Conservation (phyloP, 2,797 vertebrate species). For the Limnodromus scolopaceus region DNA sequence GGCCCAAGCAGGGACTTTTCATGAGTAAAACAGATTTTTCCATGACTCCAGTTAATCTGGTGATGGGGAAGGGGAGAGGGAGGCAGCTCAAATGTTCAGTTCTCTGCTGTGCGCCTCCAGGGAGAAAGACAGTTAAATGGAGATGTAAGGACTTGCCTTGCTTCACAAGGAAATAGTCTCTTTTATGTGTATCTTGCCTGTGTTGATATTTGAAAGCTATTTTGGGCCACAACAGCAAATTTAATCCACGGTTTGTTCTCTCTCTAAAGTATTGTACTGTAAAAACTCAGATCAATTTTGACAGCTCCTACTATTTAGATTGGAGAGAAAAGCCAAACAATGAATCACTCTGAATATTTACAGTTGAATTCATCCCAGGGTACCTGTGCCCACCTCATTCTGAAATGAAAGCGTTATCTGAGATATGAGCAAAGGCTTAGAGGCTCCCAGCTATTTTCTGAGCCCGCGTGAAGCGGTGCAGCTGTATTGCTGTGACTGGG, state of each 20-base stretch:
- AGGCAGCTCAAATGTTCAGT: neutral
- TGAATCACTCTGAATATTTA: constrained; percentile 71
- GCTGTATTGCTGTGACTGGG: neutral
- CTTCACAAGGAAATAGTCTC: constrained; percentile 53
- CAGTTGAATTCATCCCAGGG: constrained; percentile 64
- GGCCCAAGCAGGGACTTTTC: neutral
- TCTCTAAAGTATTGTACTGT: constrained; percentile 53
- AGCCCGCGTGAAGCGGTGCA: neutral
- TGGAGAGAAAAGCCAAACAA: constrained; percentile 67
- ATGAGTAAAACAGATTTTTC: neutral
- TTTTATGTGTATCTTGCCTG: constrained; percentile 62
- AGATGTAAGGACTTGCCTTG: constrained; percentile 59
- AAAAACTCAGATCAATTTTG: constrained; percentile 71
- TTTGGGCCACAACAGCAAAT: constrained; percentile 67
- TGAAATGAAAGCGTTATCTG: constrained; percentile 9
- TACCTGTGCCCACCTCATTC: constrained; percentile 52
- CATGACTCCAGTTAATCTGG: neutral
- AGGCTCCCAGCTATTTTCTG: neutral
- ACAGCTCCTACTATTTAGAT: constrained; percentile 68
- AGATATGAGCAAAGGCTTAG: neutral
- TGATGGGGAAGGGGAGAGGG: neutral
- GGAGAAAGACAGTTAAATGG: constrained; percentile 50
- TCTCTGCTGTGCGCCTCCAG: neutral
- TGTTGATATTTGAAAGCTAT: constrained; percentile 72
- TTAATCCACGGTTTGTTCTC: constrained; percentile 67